Evolutionary conservation across 2,888 invertebrate genomes (phyloP).

Genomic region (Agonopterix alstromeriana): DNA sequence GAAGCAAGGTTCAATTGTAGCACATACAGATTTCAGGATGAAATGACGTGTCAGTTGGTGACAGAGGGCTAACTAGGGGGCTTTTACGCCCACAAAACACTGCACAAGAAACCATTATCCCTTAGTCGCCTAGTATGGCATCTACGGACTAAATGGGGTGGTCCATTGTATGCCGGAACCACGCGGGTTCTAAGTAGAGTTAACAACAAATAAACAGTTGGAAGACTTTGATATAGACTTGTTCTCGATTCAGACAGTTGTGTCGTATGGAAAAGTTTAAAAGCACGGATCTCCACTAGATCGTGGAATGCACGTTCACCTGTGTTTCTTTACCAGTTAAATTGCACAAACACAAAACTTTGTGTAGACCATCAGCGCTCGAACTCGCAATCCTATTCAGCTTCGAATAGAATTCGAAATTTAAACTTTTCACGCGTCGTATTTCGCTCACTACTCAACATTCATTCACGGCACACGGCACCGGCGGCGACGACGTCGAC

Average conservation of each 20-base stretch:
- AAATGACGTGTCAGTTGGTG: no score
- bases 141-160: no score
- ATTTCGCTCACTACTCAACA: constrained; percentile 11
- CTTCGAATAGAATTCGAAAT: constrained; percentile 12
- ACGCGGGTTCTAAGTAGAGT: no score
- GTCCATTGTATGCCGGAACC: no score
- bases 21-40: no score
- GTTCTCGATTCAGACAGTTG: no score
- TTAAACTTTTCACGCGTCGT: constrained; percentile 17
- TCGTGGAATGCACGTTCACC: constrained; percentile 5
- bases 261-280: neutral
- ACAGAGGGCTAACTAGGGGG: no score
- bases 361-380: constrained; percentile 9
- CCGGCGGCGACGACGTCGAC: constrained; percentile 6
- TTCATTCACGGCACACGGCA: constrained; percentile 13
- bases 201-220: neutral
- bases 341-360: constrained; percentile 12
- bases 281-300: constrained; percentile 1
- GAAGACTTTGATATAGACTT: no score
- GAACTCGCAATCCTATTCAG: constrained; percentile 8
- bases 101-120: no score
- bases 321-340: constrained; percentile 10
- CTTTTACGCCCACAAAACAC: no score
- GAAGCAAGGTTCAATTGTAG: no score
- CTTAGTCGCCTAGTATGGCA: no score